Conservation (phyloP, 2,888 invertebrate species). For the Psylliodes chrysocephalus region DNA sequence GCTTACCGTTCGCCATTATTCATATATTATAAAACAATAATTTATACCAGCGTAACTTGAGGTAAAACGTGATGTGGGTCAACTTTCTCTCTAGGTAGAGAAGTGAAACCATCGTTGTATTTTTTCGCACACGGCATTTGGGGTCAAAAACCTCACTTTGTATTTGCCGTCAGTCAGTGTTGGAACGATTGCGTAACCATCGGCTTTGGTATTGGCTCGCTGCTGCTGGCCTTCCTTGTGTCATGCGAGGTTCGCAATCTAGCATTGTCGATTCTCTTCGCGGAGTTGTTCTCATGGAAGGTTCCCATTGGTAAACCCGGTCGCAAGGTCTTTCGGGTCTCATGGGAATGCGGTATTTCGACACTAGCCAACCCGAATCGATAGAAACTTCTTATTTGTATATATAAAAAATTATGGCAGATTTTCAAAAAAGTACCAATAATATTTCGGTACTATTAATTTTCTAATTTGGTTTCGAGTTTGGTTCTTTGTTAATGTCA, state of each 20-base stretch:
- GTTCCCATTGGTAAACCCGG: constrained; percentile 13
- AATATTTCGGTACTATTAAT: too few species aligned
- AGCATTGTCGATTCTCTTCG: constrained; percentile 12
- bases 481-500: too few species aligned
- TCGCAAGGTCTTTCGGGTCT: neutral
- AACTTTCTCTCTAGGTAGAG: constrained; percentile 62
- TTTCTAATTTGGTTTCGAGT: too few species aligned
- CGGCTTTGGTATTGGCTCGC: neutral
- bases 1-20: constrained; percentile 11
- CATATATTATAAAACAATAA: constrained; percentile 36
- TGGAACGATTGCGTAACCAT: constrained; percentile 59
- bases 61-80: constrained; percentile 60
- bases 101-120: constrained; percentile 62
- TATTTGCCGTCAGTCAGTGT: constrained; percentile 52
- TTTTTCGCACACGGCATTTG: constrained; percentile 36
- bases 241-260: constrained; percentile 4
- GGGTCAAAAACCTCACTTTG: constrained; percentile 63
- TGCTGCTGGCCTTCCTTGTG: constrained; percentile 5
- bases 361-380: too few species aligned
- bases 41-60: constrained; percentile 28
- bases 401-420: too few species aligned
- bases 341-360: neutral
- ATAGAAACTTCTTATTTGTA: too few species aligned
- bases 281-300: constrained; percentile 10
- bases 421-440: too few species aligned